Evolutionary conservation across 1,140 invertebrate species (phyloP).

Genomic region (Drosophila lacertosa): DNA sequence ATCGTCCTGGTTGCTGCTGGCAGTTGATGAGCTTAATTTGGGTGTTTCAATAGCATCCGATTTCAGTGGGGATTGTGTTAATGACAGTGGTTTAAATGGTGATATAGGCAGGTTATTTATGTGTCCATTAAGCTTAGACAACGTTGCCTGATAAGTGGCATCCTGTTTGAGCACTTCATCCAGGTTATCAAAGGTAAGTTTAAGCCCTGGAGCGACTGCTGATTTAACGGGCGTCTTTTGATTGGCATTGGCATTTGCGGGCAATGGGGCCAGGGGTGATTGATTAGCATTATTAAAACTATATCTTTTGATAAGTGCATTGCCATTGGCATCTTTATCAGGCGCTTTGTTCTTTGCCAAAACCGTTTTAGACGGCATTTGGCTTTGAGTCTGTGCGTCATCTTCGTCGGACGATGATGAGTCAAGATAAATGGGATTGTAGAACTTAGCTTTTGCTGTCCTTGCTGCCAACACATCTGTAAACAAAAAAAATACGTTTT

Average conservation of each 20-base stretch:
- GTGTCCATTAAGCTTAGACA: conserved; percentile 50
- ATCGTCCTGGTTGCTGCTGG: conserved; percentile 21
- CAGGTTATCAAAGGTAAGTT: conserved; percentile 44
- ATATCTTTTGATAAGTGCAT: conserved; percentile 48
- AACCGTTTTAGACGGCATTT: background rate
- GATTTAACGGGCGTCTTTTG: background rate
- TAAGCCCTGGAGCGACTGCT: background rate
- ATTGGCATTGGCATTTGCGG: background rate
- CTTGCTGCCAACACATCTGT: conserved; percentile 30
- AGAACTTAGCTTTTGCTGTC: conserved; percentile 34
- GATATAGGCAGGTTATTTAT: conserved; percentile 38
- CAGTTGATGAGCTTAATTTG: conserved; percentile 15
- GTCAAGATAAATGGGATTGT: conserved; percentile 78
- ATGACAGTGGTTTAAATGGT: conserved; percentile 20
- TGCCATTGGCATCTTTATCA: conserved; percentile 22
- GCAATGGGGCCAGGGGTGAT: conserved; percentile 53
- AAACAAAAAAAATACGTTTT: background rate
- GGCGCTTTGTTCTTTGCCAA: conserved; percentile 22
- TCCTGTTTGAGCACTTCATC: conserved; percentile 45
- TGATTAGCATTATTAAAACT: conserved; percentile 48
- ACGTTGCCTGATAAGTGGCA: conserved; percentile 47
- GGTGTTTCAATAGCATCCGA: background rate
- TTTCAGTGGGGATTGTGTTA: conserved; percentile 19
- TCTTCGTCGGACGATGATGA: conserved; percentile 77
- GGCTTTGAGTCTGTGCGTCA: conserved; percentile 11